A percentile compares a stretch with the other conserved stretches of the same genome.
These are phyloP conservation scores for Eupeodes latifasciatus DNA, from an alignment of 2,888 invertebrate genomes.

Conservation along the genomic window DNA sequence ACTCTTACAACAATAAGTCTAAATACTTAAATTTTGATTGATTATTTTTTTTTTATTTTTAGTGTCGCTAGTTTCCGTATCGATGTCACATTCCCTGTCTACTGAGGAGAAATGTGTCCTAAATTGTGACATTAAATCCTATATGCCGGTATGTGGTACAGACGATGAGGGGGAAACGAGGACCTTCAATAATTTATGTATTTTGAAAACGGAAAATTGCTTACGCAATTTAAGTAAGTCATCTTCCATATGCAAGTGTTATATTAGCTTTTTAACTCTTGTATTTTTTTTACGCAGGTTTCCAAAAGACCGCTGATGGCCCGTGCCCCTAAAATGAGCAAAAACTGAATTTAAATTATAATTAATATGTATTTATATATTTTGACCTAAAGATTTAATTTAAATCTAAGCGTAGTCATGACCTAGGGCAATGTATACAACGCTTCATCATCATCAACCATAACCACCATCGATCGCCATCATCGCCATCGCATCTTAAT, in stretches of 20 bases:
- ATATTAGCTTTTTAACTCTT: neutral
- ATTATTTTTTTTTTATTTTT: conserved; percentile 67
- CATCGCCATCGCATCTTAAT: neutral
- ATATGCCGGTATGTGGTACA: conserved; percentile 81
- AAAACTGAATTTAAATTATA: conserved; percentile 84
- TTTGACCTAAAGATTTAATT: conserved; percentile 72
- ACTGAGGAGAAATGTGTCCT: conserved; percentile 82
- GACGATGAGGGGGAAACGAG: conserved; percentile 83
- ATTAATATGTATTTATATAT: conserved; percentile 75
- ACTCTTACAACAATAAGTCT: too few species aligned
- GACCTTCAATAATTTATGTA: conserved; percentile 83
- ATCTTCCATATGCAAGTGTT: neutral
- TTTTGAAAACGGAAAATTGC: conserved; percentile 84
- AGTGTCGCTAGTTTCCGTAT: conserved; percentile 81
- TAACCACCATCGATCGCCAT: neutral
- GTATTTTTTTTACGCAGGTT: conserved; percentile 78
- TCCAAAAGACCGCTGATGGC: conserved; percentile 83
- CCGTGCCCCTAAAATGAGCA: conserved; percentile 87
- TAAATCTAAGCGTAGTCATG: conserved; percentile 74
- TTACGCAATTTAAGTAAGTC: conserved; percentile 80
- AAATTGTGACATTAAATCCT: conserved; percentile 81
- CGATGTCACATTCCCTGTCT: conserved; percentile 81
- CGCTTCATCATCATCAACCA: conserved; percentile 24
- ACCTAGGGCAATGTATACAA: conserved; percentile 66
- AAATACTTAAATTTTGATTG: too few species aligned